phyloP scores from a whole-genome alignment of 2,888 invertebrate species.

The Candidula unifasciata region DNA sequence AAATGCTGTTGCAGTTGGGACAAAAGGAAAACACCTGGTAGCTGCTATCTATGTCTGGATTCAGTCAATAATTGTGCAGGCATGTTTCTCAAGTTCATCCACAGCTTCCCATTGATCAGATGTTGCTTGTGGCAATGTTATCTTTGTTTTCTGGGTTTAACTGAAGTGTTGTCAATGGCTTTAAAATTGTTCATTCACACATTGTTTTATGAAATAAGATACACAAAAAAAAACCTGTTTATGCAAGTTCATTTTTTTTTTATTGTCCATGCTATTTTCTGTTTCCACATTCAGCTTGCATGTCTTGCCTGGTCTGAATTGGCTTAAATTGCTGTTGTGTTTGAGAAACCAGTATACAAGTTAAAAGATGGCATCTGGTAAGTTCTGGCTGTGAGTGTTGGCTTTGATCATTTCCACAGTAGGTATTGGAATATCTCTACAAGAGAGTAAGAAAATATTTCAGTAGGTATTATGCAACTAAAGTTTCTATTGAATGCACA shows the following conservation, averaged over 20 bases:
- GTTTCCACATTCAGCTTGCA: conserved; percentile 1
- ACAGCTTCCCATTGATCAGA: conserved; percentile 19
- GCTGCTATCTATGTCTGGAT: not conserved
- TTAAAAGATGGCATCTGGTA: conserved; percentile 36
- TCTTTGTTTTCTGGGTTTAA: not conserved
- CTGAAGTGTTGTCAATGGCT: too few relatives aligned
- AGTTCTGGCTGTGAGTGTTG: not conserved
- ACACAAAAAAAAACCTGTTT: too few relatives aligned
- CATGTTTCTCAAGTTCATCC: not conserved
- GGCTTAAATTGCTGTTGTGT: conserved; percentile 2
- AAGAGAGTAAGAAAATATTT: not conserved
- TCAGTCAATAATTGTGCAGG: conserved; percentile 39
- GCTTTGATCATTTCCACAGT: not conserved
- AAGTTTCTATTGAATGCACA: not conserved
- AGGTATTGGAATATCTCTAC: not conserved
- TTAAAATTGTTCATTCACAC: too few relatives aligned
- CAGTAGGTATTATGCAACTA: too few relatives aligned
- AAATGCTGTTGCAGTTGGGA: too few relatives aligned
- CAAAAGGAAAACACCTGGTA: too few relatives aligned
- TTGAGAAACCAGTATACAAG: not conserved
- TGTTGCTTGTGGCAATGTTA: conserved; percentile 6
- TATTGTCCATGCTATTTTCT: not conserved
- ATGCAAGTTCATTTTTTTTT: too few relatives aligned
- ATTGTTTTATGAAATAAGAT: too few relatives aligned
- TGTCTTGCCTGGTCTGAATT: conserved; percentile 18